These are phyloP conservation scores for Pagetopsis macropterus DNA, from an alignment of 2,797 vertebrate genomes.

Conservation along the genomic window DNA sequence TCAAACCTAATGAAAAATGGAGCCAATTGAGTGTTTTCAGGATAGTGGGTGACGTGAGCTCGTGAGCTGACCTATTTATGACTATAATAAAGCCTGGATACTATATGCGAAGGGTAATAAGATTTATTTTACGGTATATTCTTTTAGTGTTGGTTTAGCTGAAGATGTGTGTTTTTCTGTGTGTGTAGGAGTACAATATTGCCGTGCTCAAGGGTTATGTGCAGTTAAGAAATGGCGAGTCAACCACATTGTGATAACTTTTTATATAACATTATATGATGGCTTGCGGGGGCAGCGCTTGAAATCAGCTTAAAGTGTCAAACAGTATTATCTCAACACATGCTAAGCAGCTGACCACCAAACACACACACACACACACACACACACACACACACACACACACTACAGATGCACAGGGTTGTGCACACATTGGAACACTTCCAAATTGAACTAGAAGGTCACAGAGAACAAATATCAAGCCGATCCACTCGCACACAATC, in stretches of 20 bases:
- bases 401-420: neutral
- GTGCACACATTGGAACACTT: constrained; percentile 32
- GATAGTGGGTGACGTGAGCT: neutral
- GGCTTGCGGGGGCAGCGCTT: constrained; percentile 3
- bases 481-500: constrained; percentile 12
- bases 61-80: neutral
- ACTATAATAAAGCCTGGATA: fast-evolving
- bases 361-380: constrained; percentile 1
- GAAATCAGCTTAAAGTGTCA: constrained; percentile 42
- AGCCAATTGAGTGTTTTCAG: constrained; percentile 16
- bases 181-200: constrained; percentile 13
- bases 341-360: constrained; percentile 24
- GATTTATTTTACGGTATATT: neutral
- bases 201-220: constrained; percentile 1
- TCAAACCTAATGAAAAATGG: constrained; percentile 18
- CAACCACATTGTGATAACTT: constrained; percentile 1
- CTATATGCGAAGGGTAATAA: neutral
- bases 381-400: constrained; percentile 1
- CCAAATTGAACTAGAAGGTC: constrained; percentile 43
- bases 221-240: neutral
- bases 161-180: neutral
- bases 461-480: constrained; percentile 18
- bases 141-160: neutral
- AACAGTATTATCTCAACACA: constrained; percentile 35
- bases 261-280: constrained; percentile 10